Evolutionary conservation across 2,797 vertebrate genomes (phyloP), one percentile per base, ranked within the genome.

Genomic region (Macropus fuliginosus): DNA sequence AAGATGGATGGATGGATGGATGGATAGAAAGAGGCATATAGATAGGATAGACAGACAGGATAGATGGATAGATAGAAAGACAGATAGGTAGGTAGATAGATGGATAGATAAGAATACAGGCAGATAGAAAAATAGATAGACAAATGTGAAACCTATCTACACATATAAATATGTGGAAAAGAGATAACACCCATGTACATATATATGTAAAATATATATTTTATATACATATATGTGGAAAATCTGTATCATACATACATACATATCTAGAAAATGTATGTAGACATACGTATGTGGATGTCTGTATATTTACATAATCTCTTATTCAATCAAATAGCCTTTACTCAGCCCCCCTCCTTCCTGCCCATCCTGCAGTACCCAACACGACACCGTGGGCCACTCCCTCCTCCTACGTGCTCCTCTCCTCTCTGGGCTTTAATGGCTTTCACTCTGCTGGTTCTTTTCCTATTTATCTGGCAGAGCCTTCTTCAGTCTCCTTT

Each of bases 261-360:
- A 46, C 16, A 18, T 46, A 81, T 40, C 66, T 27, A 81, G 74
- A 46, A 46, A 81, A 81, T 81, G 3, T 3, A 87, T 87, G 74
- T 87, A 81, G 74, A 50, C 1, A 66, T 4, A 34, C 0, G 28
- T 87, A 87, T 87, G 74, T 87, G 21, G 21, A 50, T 87, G 40
- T 74, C 18, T 81, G 21, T 81, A 24, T 81, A 81, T 87, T 87
- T 87, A 87, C 27, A 87, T 46, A 27, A 50, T 87, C 74, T 87
- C 74, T 46, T 81, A 87, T 87, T 87, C 74, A 87, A 87, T 87
- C 74, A 87, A 87, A 87, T 87, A 87, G 74, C 40, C 74, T 87
- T 87, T 87, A 40, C 13, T 87, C 74, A 87, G 74, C 27, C 74
- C 40, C 40, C 74, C 40, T 87, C 66, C 74, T 50, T 50, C 74